Percentiles rank a stretch among this genome's conserved stretches.
phyloP scores from a whole-genome alignment of 2,797 vertebrate genomes.

The Rhabdomys pumilio region DNA sequence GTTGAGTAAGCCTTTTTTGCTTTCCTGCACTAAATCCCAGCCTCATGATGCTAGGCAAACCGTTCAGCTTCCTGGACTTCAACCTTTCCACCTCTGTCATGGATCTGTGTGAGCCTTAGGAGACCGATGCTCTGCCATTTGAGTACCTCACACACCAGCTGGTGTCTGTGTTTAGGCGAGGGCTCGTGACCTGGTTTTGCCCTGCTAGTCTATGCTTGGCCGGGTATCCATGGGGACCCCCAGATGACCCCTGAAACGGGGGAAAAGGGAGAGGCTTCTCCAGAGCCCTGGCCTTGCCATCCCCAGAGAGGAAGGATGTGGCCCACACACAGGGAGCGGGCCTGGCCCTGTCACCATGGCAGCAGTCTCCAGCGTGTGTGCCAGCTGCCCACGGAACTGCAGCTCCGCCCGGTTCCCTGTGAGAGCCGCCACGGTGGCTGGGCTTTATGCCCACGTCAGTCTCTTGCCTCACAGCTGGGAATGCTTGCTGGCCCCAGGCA shows the following conservation, averaged over 20 bases:
- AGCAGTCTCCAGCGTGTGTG: background rate
- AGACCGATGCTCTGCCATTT: background rate
- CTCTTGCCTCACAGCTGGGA: conserved; percentile 91
- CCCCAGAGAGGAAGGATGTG: background rate
- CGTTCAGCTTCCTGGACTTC: background rate
- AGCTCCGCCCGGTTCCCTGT: background rate
- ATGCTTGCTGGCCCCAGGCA: conserved; percentile 89
- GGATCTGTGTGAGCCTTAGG: background rate
- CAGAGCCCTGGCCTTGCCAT: background rate
- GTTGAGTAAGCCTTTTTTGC: background rate
- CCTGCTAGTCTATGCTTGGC: background rate
- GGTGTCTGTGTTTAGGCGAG: background rate
- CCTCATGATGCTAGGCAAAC: background rate
- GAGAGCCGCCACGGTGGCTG: conserved; percentile 87
- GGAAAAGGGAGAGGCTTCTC: background rate
- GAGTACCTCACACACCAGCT: background rate
- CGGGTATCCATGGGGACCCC: background rate
- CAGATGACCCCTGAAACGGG: background rate
- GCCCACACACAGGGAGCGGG: background rate
- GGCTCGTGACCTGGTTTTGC: background rate
- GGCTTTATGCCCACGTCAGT: conserved; percentile 76
- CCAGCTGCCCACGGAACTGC: conserved; percentile 11
- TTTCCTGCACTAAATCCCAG: background rate
- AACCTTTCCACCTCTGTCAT: background rate
- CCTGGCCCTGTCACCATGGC: background rate